Percentiles rank a stretch among this genome's conserved stretches.
phyloP scores from a whole-genome alignment of 2,888 invertebrate species.

The Anoplius nigerrimus region DNA sequence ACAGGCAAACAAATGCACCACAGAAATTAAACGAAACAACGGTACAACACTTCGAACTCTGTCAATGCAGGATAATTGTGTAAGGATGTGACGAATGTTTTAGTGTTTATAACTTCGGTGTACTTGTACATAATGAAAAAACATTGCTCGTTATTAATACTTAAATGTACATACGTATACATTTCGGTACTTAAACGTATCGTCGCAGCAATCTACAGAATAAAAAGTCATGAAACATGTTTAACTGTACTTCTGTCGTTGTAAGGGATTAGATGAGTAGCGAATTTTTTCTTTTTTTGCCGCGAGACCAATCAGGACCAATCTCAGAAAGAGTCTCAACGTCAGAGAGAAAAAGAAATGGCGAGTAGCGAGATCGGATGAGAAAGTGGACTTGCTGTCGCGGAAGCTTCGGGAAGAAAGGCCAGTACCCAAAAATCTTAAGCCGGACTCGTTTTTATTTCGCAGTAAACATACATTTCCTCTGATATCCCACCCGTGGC shows the following conservation, averaged over 20 bases:
- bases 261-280: no score
- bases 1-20: constrained; percentile 15
- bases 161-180: constrained; percentile 71
- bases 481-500: no score
- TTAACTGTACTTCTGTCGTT: constrained; percentile 4
- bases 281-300: no score
- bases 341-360: no score
- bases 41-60: constrained; percentile 52
- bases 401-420: no score
- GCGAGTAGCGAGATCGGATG: no score
- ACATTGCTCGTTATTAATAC: constrained; percentile 68
- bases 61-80: constrained; percentile 55
- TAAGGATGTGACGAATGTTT: constrained; percentile 62
- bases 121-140: constrained; percentile 69
- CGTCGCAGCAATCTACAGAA: constrained; percentile 67
- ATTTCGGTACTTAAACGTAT: constrained; percentile 70
- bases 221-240: constrained; percentile 62
- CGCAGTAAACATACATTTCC: no score
- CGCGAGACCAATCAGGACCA: no score
- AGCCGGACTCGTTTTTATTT: no score
- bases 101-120: constrained; percentile 71
- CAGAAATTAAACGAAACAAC: constrained; percentile 43
- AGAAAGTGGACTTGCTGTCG: no score
- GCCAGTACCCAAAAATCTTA: no score
- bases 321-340: no score